A percentile compares a stretch with the other conserved stretches of the same genome.
phyloP scores from a whole-genome alignment of 2,797 vertebrate species.

The Graptemys geographica region DNA sequence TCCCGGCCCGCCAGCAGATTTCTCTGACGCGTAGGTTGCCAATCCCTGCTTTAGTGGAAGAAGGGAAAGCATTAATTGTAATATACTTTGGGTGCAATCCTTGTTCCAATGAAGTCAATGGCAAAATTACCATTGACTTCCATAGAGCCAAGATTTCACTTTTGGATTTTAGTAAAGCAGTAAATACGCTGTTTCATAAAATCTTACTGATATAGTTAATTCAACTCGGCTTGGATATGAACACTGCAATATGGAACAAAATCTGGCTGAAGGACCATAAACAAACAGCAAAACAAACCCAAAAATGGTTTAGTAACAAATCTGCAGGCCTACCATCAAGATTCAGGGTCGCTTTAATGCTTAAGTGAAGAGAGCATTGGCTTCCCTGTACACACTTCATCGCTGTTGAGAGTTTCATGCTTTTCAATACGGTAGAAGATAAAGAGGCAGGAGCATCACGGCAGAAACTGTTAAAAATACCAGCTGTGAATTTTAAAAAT shows the following conservation, averaged over 20 bases:
- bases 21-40: no score
- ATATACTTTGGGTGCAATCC: background rate
- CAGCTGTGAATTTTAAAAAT: slow-evolving; percentile 65
- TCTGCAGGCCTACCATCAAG: slow-evolving; percentile 74
- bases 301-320: background rate
- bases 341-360: slow-evolving; percentile 64
- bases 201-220: background rate
- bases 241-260: background rate
- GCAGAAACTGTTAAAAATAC: slow-evolving; percentile 75
- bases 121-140: background rate
- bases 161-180: background rate
- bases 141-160: background rate
- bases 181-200: background rate
- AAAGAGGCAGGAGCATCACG: slow-evolving; percentile 51
- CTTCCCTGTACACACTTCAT: slow-evolving; percentile 71
- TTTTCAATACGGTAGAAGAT: slow-evolving; percentile 59
- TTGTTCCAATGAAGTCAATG: background rate
- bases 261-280: background rate
- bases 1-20: no score
- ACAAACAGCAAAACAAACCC: background rate
- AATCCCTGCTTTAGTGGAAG: background rate
- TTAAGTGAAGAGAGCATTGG: slow-evolving; percentile 77
- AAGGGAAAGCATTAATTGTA: background rate
- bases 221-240: background rate
- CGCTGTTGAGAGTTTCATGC: slow-evolving; percentile 77